Percentiles rank a stretch among this genome's conserved stretches.
These are phyloP conservation scores for Donacobius atricapilla DNA, from an alignment of 2,113 vertebrate species.

Conservation along the genomic window DNA sequence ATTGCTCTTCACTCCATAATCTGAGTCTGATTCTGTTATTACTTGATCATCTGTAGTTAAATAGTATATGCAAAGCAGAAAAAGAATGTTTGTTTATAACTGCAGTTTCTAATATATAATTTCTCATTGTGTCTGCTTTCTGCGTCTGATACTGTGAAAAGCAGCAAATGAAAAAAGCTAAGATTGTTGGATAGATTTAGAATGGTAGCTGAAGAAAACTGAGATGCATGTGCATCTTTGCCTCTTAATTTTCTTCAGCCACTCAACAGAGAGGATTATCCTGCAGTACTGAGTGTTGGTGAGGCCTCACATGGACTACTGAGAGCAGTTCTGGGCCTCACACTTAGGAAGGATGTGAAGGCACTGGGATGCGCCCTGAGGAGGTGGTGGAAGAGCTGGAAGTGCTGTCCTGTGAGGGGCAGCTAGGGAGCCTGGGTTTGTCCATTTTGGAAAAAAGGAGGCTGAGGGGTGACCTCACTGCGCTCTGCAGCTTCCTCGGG, in stretches of 20 bases:
- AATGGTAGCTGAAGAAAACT: background rate
- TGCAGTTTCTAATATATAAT: background rate
- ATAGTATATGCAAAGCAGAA: background rate
- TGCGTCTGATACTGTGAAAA: background rate
- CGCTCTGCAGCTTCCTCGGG: background rate
- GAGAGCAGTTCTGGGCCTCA: background rate
- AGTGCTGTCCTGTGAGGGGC: background rate
- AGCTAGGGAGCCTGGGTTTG: background rate
- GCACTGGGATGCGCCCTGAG: background rate
- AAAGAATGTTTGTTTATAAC: background rate
- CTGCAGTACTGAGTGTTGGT: background rate
- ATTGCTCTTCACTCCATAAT: background rate
- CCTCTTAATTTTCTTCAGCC: background rate
- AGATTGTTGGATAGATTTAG: background rate
- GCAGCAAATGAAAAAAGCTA: background rate
- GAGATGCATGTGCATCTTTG: background rate
- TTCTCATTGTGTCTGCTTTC: background rate
- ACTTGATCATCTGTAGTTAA: background rate
- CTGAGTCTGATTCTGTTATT: background rate
- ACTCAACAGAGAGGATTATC: background rate
- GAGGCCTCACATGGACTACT: background rate
- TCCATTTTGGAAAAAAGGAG: background rate
- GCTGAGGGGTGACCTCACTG: background rate
- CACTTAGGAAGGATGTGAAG: background rate
- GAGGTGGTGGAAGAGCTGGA: background rate